Evolutionary conservation across 2,888 invertebrate species (phyloP), one percentile per base, ranked within the genome.

Genomic region (Rhagonycha fulva): DNA sequence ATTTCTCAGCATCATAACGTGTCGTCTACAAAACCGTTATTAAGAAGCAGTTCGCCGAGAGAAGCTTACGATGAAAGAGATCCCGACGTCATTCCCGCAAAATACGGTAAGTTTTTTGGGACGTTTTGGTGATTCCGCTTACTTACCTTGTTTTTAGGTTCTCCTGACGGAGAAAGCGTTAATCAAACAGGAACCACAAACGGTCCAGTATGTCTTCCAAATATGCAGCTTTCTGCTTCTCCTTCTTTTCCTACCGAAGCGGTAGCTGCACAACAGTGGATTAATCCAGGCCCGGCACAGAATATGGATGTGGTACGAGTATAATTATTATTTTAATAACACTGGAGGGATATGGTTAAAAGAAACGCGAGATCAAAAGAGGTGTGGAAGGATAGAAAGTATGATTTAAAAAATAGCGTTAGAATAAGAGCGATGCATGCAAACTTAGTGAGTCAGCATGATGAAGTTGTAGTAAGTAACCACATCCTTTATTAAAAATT

Each of bases 61-160:
- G 89, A 89, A 70, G 81, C 83, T 14, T 81, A 84, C 11, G 91
- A 92, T 82, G 92, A 92, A 83, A 90, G 90, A 82, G 94, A 94
- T 88, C 94, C 94, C 14, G 94, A 94, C 87, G 91, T 94, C 77
- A 94, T 94, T 86, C 94, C 94, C 79, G 93, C 93, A 78, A 93
- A 93, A 89, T 93, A 92, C 83, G 93, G 93, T 93, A 88, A 89
- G 88, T 78, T 71, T 14, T 70, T 68, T 9, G n/a, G 7, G 12
- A 66, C n/a, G 7, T 7, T 11, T 1, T n/a, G 24, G 1, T n/a
- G 1, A 12, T 68, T 3, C 0, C 12, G 9, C 26, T 66, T n/a
- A 30, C 12, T 68, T 14, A 68, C 5, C 9, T 5, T 19, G 12
- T 68, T 78, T 80, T 32, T 79, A 87, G 87, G 86, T 68, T 86